Evolutionary conservation across 2,113 vertebrate genomes (phyloP).

Genomic region (Capreolus pygargus): DNA sequence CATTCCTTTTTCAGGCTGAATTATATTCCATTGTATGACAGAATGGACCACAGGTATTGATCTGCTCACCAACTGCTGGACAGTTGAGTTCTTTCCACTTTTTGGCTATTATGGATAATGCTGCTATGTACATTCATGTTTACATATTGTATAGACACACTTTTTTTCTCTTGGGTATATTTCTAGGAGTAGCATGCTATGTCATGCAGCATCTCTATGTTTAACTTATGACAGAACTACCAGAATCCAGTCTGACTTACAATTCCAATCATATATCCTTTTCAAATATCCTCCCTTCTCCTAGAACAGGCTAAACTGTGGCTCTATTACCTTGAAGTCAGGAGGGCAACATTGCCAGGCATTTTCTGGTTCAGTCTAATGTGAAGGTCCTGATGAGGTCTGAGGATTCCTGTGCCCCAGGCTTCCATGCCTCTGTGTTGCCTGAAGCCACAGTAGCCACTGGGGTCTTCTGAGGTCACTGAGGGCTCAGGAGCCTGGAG

Average conservation of each 20-base stretch:
- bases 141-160: neutral
- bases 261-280: neutral
- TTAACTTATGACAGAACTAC: neutral
- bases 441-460: neutral
- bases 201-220: neutral
- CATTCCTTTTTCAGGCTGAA: neutral
- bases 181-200: neutral
- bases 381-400: neutral
- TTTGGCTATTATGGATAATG: neutral
- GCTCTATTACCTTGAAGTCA: neutral
- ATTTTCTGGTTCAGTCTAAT: neutral
- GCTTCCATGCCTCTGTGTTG: neutral
- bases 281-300: neutral
- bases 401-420: neutral
- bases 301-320: neutral
- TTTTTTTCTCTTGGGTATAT: neutral
- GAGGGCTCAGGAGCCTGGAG: neutral
- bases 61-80: neutral
- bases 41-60: neutral
- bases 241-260: neutral
- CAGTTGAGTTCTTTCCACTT: neutral
- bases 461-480: neutral
- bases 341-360: neutral
- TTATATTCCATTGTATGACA: neutral
- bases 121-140: neutral